Conservation (phyloP, 2,888 invertebrate species). For the Drosophila antonietae region DNA sequence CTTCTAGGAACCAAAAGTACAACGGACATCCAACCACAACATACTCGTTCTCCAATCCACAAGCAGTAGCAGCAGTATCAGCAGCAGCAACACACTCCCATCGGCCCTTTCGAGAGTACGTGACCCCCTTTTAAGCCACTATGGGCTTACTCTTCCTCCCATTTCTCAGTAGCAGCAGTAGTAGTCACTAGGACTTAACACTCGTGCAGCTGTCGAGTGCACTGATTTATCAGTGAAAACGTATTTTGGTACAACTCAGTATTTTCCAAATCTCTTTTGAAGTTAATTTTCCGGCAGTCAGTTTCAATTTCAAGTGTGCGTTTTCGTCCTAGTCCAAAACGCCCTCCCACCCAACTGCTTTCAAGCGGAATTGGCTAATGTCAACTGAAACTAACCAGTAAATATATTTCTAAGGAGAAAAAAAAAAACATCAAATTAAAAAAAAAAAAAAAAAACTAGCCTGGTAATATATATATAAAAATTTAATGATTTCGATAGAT, state of each 20-base stretch:
- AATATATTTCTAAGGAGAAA: conserved; percentile 1
- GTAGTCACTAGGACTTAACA: conserved; percentile 50
- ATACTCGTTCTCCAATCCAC: conserved; percentile 36
- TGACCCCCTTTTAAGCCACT: conserved; percentile 28
- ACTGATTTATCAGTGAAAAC: conserved; percentile 65
- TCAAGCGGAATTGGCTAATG: conserved; percentile 19
- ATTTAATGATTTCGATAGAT: no score
- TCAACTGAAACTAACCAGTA: background rate
- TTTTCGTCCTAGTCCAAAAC: conserved; percentile 17
- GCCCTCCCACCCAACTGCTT: conserved; percentile 4
- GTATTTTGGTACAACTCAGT: conserved; percentile 59
- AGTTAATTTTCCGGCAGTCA: conserved; percentile 80
- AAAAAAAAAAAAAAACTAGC: no score
- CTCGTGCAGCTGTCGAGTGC: conserved; percentile 67
- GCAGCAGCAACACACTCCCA: background rate
- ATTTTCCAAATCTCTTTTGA: conserved; percentile 63
- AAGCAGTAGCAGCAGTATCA: background rate
- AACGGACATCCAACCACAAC: conserved; percentile 55
- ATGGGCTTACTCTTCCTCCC: background rate
- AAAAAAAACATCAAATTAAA: background rate
- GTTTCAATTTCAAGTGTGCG: conserved; percentile 70
- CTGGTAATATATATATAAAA: no score
- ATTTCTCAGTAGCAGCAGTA: conserved; percentile 12
- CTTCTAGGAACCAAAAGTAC: conserved; percentile 34
- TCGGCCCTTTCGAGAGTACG: conserved; percentile 18